Conservation (phyloP, 30 jellyfish, hydroid and myxozoan species). For the Aurelia aurita region DNA sequence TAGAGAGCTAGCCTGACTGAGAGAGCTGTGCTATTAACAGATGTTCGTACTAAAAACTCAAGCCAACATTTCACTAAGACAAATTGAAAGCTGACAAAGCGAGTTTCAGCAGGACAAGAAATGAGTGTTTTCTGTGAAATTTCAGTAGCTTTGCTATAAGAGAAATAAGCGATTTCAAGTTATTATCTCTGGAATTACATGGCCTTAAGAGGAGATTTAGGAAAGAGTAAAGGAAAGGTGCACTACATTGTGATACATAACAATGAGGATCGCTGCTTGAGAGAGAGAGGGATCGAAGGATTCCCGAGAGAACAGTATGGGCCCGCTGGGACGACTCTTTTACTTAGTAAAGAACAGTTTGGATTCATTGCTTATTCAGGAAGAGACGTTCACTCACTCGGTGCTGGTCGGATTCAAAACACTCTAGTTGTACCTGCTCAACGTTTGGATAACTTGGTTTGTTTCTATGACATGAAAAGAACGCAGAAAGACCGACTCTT, state of each 20-base stretch:
- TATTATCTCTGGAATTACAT: slow-evolving; percentile 37
- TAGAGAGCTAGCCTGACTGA: slow-evolving; percentile 10
- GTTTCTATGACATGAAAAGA: not conserved
- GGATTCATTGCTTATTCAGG: slow-evolving; percentile 36
- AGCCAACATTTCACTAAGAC: too few species aligned
- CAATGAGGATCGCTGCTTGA: slow-evolving; percentile 67
- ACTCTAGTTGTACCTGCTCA: slow-evolving; percentile 39
- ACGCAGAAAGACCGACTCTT: slow-evolving; percentile 48
- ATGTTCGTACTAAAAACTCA: not conserved
- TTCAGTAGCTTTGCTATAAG: not conserved
- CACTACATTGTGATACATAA: slow-evolving; percentile 33
- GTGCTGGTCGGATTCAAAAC: slow-evolving; percentile 45
- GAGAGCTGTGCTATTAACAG: not conserved
- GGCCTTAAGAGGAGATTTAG: slow-evolving; percentile 24
- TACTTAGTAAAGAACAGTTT: slow-evolving; percentile 13
- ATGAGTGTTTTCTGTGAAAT: not conserved
- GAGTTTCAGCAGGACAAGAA: too few species aligned
- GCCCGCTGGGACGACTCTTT: slow-evolving; percentile 60
- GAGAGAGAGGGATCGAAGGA: slow-evolving; percentile 39
- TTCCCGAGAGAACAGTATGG: slow-evolving; percentile 49
- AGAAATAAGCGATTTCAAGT: not conserved
- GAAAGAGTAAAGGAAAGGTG: slow-evolving; percentile 22
- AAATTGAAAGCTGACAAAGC: too few species aligned
- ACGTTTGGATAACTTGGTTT: slow-evolving; percentile 17
- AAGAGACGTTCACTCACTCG: slow-evolving; percentile 14